Percentiles rank a stretch among this genome's conserved stretches.
Conservation (phyloP, 2,888 invertebrate genomes). For the Netelia fuscicornis region DNA sequence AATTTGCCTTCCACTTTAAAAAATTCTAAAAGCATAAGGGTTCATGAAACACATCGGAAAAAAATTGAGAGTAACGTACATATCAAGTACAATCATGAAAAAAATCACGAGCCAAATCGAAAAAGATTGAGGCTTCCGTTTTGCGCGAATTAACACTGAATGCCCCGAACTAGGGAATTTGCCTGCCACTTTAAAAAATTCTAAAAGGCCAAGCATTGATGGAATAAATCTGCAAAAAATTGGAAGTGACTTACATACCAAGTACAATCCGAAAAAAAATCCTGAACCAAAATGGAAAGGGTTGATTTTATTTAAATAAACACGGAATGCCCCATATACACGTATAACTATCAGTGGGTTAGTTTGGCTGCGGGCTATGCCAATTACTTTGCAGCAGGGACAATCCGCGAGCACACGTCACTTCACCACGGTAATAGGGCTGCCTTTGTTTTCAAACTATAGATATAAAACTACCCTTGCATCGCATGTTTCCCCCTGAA, state of each 20-base stretch:
- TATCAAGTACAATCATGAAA: too few relatives aligned
- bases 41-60: not conserved
- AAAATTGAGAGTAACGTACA: not conserved
- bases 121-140: too few relatives aligned
- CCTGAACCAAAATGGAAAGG: too few relatives aligned
- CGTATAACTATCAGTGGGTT: not conserved
- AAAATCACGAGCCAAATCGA: too few relatives aligned
- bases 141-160: too few relatives aligned
- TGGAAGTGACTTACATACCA: too few relatives aligned
- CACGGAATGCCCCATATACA: not conserved
- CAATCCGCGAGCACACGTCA: slow-evolving; percentile 64
- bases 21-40: not conserved
- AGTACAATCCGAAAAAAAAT: too few relatives aligned
- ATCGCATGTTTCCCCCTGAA: slow-evolving; percentile 79
- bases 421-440: slow-evolving; percentile 56
- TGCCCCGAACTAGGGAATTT: too few relatives aligned
- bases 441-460: slow-evolving; percentile 69
- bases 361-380: slow-evolving; percentile 42
- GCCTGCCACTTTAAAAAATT: too few relatives aligned
- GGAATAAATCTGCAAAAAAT: too few relatives aligned
- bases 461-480: slow-evolving; percentile 75
- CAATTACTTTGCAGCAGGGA: slow-evolving; percentile 64
- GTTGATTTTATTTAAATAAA: not conserved
- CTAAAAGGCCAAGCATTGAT: too few relatives aligned
- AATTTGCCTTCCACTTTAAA: not conserved